phyloP scores from a whole-genome alignment of 2,113 vertebrate species.

The Romanogobio albipinnatus region DNA sequence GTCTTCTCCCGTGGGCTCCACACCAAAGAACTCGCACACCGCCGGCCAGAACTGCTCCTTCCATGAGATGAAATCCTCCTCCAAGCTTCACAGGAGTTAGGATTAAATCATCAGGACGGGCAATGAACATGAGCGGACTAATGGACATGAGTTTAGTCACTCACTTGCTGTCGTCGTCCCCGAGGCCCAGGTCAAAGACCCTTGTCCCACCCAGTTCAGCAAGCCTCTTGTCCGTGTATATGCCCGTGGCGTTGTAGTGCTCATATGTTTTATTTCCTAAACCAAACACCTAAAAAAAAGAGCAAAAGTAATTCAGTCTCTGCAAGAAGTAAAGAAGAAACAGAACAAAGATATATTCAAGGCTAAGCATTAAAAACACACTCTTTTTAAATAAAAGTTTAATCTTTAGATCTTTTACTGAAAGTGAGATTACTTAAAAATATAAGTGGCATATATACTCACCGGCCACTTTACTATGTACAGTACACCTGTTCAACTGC shows the following conservation, averaged over 20 bases:
- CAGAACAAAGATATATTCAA: not conserved
- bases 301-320: not conserved
- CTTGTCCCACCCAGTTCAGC: constrained; percentile 82
- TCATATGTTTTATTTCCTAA: constrained; percentile 89
- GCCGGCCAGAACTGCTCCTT: constrained; percentile 89
- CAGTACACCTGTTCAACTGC: too few relatives aligned
- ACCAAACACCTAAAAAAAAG: constrained; percentile 80
- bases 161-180: constrained; percentile 86
- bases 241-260: constrained; percentile 88
- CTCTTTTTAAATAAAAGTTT: not conserved
- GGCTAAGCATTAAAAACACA: not conserved
- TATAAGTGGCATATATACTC: too few relatives aligned
- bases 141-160: constrained; percentile 58
- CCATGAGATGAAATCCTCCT: constrained; percentile 89
- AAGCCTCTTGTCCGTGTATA: constrained; percentile 83
- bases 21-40: constrained; percentile 83
- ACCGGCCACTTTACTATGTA: too few relatives aligned
- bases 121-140: not conserved
- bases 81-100: constrained; percentile 71
- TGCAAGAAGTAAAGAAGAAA: not conserved
- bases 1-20: constrained; percentile 86
- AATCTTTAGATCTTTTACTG: too few relatives aligned
- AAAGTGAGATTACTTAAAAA: too few relatives aligned
- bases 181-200: constrained; percentile 84
- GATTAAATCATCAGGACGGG: not conserved